Evolutionary conservation across 2,888 invertebrate species (phyloP), one percentile per base, ranked within the genome.

Genomic region (Liposcelis brunnea): DNA sequence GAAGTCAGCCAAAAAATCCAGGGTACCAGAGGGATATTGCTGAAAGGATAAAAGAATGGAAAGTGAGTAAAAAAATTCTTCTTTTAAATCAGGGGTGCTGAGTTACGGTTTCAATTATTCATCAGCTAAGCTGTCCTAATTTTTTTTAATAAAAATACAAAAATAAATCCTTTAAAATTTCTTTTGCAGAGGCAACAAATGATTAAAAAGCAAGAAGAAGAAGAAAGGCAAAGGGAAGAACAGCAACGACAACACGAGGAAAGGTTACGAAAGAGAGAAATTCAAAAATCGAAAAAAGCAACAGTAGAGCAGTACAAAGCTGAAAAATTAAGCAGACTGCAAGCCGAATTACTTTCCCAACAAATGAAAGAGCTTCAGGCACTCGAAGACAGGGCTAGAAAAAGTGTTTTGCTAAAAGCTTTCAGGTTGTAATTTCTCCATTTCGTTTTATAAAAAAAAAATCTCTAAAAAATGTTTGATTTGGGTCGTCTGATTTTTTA

Each of bases 11-110:
- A 14, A 16, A 14, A 6, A 14, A 33, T 21, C 18, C 14, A 8
- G 42, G 34, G 7, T 42, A 19, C 12, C 21, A 37, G 10, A 43
- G 47, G 14, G 36, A 49, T 31, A 45, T 45, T n/a, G 44, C 37
- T 10, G 47, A 51, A 18, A 15, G 40, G 35, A 43, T 52, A n/a
- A 37, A 42, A 16, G 47, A 47, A 42, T 52, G 52, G 52, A 52
- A 50, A 44, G 50, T 50, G 37, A 34, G 35, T 2, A 11, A 18
- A 11, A 11, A 34, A 44, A 31, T 14, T 42, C 2, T n/a, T n/a
- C n/a, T n/a, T n/a, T n/a, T n/a, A n/a, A n/a, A n/a, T 42, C 8
- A 26, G 26, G 4, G 8, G 26, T 26, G 26, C 26, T 26, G 26
- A 4, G 26, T 26, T 8, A 26, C n/a, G n/a, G n/a, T n/a, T n/a